Conservation (phyloP, 1,140 invertebrate species). For the Eubasilissa regina region DNA sequence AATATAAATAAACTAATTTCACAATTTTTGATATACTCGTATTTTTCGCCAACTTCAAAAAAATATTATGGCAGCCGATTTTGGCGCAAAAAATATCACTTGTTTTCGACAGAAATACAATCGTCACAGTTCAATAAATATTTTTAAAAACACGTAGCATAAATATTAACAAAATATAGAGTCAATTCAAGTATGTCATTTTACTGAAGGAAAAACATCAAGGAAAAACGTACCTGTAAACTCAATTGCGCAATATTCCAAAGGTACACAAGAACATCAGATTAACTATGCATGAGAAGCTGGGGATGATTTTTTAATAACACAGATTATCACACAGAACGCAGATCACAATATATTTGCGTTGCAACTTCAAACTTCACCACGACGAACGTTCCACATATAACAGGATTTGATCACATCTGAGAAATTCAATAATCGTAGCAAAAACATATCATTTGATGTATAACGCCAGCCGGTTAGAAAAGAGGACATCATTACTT, state of each 20-base stretch:
- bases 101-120: too few relatives aligned
- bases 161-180: too few relatives aligned
- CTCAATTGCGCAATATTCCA: constrained; percentile 22
- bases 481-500: constrained; percentile 2
- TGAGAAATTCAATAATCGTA: constrained; percentile 14
- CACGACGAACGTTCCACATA: constrained; percentile 11
- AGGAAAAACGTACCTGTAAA: constrained; percentile 17
- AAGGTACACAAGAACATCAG: neutral
- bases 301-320: neutral
- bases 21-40: too few relatives aligned
- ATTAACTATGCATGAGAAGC: neutral
- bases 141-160: too few relatives aligned
- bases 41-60: too few relatives aligned
- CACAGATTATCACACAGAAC: neutral
- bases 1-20: too few relatives aligned
- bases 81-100: too few relatives aligned
- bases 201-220: neutral
- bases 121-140: too few relatives aligned
- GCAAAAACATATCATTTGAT: neutral
- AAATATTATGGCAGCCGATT: too few relatives aligned
- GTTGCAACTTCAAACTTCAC: neutral
- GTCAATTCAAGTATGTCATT: too few relatives aligned
- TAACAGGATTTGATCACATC: constrained; percentile 5
- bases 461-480: neutral
- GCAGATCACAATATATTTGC: constrained; percentile 7